phyloP scores from a whole-genome alignment of 2,888 invertebrate species.

The Lasioglossum vierecki region DNA sequence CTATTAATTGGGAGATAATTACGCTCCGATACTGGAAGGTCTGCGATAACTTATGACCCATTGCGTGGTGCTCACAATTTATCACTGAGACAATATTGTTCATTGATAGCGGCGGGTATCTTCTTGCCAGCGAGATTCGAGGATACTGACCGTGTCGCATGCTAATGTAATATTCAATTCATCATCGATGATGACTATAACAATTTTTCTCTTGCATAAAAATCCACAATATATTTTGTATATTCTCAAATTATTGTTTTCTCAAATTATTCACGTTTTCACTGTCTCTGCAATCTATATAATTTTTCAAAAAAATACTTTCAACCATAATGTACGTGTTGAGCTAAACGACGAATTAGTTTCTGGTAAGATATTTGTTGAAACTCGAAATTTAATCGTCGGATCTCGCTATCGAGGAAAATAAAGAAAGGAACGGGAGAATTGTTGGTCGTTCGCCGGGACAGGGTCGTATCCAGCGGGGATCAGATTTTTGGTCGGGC shows the following conservation, averaged over 20 bases:
- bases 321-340: too few species aligned
- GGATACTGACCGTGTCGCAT: not conserved
- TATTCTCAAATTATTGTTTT: too few species aligned
- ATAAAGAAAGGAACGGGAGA: not conserved
- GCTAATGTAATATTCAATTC: not conserved
- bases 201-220: not conserved
- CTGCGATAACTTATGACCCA: conserved; percentile 17
- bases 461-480: conserved; percentile 27
- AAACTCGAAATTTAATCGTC: conserved; percentile 16
- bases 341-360: not conserved
- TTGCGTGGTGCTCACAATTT: conserved; percentile 10
- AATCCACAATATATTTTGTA: not conserved
- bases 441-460: conserved; percentile 18
- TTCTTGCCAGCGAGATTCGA: not conserved
- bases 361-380: not conserved
- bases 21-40: conserved; percentile 59
- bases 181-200: not conserved
- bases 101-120: not conserved
- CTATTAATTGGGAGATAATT: conserved; percentile 77
- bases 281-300: too few species aligned
- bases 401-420: not conserved
- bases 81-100: not conserved
- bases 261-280: too few species aligned
- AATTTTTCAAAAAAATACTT: too few species aligned
- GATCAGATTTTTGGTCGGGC: conserved; percentile 59